These are phyloP conservation scores for Penaeus chinensis DNA, from an alignment of 1,140 invertebrate species.

Conservation along the genomic window DNA sequence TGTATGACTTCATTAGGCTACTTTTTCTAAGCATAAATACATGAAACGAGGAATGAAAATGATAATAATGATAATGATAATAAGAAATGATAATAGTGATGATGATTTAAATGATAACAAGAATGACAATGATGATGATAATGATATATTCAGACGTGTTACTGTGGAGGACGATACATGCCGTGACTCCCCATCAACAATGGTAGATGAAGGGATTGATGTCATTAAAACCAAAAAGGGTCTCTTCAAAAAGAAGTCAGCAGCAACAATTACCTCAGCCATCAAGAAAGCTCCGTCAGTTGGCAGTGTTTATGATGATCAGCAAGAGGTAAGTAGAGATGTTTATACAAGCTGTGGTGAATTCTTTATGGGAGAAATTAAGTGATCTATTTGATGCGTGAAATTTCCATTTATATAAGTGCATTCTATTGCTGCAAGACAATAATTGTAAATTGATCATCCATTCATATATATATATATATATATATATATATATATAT, in stretches of 20 bases:
- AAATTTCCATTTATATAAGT: no score
- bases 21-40: no score
- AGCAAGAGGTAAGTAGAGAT: slow-evolving; percentile 46
- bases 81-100: no score
- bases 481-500: not conserved
- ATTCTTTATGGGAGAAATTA: no score
- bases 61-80: no score
- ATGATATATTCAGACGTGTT: slow-evolving; percentile 32
- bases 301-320: slow-evolving; percentile 61
- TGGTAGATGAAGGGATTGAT: slow-evolving; percentile 73
- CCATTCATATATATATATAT: not conserved
- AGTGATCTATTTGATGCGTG: no score
- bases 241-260: slow-evolving; percentile 64
- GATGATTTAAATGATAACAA: not conserved
- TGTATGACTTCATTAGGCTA: no score
- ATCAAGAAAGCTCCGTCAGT: slow-evolving; percentile 55
- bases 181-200: slow-evolving; percentile 57
- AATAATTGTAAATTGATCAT: not conserved
- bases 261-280: slow-evolving; percentile 59
- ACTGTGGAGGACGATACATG: slow-evolving; percentile 56
- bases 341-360: not conserved
- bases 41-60: no score
- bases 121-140: not conserved
- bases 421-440: no score
- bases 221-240: slow-evolving; percentile 61